phyloP scores from a whole-genome alignment of 2,888 invertebrate species.

The Tenodera sinensis region DNA sequence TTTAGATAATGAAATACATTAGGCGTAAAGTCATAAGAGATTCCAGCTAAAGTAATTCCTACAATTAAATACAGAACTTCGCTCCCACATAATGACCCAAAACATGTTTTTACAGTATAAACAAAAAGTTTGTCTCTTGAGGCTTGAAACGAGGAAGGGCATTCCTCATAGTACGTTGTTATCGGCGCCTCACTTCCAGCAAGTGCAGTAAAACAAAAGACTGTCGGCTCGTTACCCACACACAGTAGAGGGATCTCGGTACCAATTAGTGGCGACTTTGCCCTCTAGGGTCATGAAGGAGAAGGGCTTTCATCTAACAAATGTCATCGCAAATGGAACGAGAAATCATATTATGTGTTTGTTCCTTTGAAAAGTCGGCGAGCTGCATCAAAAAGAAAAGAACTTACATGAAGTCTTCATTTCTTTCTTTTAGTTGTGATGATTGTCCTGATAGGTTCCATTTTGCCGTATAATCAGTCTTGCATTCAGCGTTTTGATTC shows the following conservation, averaged over 20 bases:
- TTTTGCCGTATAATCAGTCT: no score
- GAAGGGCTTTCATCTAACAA: not conserved
- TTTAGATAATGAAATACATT: no score
- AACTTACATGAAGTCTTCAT: not conserved
- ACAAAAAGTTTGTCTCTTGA: no score
- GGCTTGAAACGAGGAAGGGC: no score
- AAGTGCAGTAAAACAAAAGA: not conserved
- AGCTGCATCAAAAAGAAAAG: not conserved
- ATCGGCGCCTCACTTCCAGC: not conserved
- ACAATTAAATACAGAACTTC: no score
- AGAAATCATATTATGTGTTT: not conserved
- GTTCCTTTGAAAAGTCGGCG: not conserved
- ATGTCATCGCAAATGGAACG: not conserved
- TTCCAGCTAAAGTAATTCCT: no score
- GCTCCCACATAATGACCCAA: no score
- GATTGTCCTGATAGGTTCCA: no score
- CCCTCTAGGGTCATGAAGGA: not conserved
- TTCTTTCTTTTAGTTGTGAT: not conserved
- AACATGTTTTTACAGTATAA: no score
- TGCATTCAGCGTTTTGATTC: no score
- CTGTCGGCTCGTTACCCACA: constrained; percentile 4
- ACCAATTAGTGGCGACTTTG: constrained; percentile 7
- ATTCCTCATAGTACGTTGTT: not conserved
- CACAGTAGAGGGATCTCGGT: not conserved
- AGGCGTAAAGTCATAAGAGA: no score